A percentile compares a stretch with the other conserved stretches of the same genome.
Conservation (phyloP, 2,797 vertebrate genomes). For the Sardinella longiceps region DNA sequence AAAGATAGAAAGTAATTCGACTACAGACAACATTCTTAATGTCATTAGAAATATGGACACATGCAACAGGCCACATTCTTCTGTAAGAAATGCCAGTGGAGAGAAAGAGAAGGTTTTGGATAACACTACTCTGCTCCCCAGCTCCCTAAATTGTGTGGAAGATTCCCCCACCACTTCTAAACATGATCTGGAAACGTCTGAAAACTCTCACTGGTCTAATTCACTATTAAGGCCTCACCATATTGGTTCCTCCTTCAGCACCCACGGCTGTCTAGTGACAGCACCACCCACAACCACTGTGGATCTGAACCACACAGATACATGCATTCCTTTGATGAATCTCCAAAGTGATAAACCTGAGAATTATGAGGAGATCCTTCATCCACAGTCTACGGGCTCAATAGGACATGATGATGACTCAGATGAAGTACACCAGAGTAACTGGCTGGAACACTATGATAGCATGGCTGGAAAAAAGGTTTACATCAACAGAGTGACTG, state of each 20-base stretch:
- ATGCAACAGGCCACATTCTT: slow-evolving; percentile 19
- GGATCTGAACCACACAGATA: background rate
- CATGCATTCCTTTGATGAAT: background rate
- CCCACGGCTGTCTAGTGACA: background rate
- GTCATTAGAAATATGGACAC: slow-evolving; percentile 28
- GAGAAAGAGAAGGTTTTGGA: slow-evolving; percentile 25
- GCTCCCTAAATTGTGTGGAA: background rate
- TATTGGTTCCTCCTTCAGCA: background rate
- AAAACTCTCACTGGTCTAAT: background rate
- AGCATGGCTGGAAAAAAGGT: slow-evolving; percentile 77
- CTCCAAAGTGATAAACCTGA: background rate
- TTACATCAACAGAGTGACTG: slow-evolving; percentile 89
- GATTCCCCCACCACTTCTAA: background rate
- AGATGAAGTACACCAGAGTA: slow-evolving; percentile 29
- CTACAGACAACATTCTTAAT: slow-evolving; percentile 23
- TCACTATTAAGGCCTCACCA: background rate
- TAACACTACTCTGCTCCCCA: background rate
- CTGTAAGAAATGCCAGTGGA: background rate
- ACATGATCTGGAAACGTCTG: background rate
- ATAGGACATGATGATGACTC: background rate
- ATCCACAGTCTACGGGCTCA: background rate
- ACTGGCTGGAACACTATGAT: slow-evolving; percentile 90
- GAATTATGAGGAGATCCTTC: background rate
- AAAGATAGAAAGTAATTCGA: slow-evolving; percentile 45
- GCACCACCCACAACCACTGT: background rate